Conservation (phyloP, 2,113 vertebrate species). For the Lepus europaeus region DNA sequence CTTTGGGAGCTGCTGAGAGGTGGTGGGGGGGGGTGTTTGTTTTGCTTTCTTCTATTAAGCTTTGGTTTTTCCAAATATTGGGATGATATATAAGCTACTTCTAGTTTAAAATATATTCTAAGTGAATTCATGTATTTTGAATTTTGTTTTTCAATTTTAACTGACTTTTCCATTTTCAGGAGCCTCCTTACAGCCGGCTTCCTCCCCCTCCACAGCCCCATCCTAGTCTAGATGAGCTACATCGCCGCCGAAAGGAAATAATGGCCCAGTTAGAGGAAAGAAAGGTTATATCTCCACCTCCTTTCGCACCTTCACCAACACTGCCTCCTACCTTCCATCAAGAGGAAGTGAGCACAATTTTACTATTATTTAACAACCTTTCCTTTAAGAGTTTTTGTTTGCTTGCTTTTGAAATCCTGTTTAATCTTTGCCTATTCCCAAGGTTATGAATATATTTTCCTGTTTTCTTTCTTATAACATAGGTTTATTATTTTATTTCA, state of each 20-base stretch:
- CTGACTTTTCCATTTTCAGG: slow-evolving; percentile 75
- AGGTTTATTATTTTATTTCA: slow-evolving; percentile 44
- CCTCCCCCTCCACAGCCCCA: slow-evolving; percentile 88
- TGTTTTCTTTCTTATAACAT: slow-evolving; percentile 1
- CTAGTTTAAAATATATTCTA: slow-evolving; percentile 54
- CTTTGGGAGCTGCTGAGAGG: slow-evolving; percentile 44
- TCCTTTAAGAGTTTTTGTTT: background rate
- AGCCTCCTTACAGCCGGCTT: slow-evolving; percentile 86
- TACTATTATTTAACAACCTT: background rate
- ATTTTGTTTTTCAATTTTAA: slow-evolving; percentile 43
- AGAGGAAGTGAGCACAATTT: slow-evolving; percentile 91
- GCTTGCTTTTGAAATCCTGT: background rate
- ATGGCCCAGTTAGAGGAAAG: slow-evolving; percentile 97
- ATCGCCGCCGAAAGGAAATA: slow-evolving; percentile 96
- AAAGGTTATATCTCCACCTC: slow-evolving; percentile 97
- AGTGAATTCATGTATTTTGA: slow-evolving; percentile 22
- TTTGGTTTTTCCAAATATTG: slow-evolving; percentile 30
- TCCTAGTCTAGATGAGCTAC: slow-evolving; percentile 95
- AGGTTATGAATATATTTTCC: slow-evolving; percentile 20
- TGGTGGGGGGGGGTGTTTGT: background rate
- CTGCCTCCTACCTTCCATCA: slow-evolving; percentile 93
- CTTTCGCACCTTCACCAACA: slow-evolving; percentile 96
- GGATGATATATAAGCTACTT: background rate
- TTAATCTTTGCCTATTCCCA: background rate
- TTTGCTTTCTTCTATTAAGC: slow-evolving; percentile 52